A percentile compares a stretch with the other conserved stretches of the same genome.
Conservation (phyloP, 2,797 vertebrate genomes). For the Helostoma temminkii region DNA sequence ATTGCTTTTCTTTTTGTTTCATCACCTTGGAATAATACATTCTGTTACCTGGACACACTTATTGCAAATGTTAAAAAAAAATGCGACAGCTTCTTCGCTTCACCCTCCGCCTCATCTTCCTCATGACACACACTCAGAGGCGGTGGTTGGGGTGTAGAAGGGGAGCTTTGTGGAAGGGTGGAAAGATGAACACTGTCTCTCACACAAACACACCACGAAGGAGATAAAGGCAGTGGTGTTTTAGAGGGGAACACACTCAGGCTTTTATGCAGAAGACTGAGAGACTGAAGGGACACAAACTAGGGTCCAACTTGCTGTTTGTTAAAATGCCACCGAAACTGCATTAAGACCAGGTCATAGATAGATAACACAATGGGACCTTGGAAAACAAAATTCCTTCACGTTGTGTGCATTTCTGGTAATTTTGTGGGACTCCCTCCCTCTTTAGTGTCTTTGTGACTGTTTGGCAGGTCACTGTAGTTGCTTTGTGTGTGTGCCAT, state of each 20-base stretch:
- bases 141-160: constrained; percentile 49
- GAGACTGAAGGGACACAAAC: constrained; percentile 28
- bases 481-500: too few relatives aligned
- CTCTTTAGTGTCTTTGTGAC: too few relatives aligned
- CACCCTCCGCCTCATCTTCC: constrained; percentile 27
- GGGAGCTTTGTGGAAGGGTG: constrained; percentile 58
- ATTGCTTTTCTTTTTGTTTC: not conserved
- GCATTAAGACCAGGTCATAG: not conserved
- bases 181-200: constrained; percentile 37
- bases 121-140: constrained; percentile 14
- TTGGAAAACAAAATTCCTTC: too few relatives aligned
- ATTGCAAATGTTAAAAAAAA: constrained; percentile 36
- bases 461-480: too few relatives aligned
- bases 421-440: too few relatives aligned
- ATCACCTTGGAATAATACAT: not conserved
- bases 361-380: too few relatives aligned
- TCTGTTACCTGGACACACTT: not conserved
- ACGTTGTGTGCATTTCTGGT: too few relatives aligned
- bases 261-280: constrained; percentile 53
- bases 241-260: constrained; percentile 46
- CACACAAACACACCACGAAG: constrained; percentile 17
- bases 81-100: constrained; percentile 11
- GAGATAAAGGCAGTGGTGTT: constrained; percentile 63
- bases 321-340: not conserved
- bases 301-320: not conserved